phyloP scores from a whole-genome alignment of 2,113 vertebrate genomes.

The Anguilla japonica region DNA sequence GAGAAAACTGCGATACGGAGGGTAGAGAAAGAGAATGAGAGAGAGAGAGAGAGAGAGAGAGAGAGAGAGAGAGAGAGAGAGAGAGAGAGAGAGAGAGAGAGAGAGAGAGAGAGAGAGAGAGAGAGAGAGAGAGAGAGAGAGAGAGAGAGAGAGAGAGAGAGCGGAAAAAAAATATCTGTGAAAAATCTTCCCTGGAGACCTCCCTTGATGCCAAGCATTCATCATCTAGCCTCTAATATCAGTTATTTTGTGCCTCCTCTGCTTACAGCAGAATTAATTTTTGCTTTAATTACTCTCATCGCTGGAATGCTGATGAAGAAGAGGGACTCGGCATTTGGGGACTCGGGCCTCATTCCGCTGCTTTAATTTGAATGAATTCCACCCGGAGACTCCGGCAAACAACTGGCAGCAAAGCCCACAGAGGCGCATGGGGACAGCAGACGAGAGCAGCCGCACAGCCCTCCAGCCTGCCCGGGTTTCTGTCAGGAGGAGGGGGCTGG shows the following conservation, averaged over 20 bases:
- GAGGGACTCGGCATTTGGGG: constrained; percentile 90
- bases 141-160: constrained; percentile 14
- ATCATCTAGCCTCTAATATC: constrained; percentile 99
- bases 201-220: constrained; percentile 99
- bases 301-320: constrained; percentile 99
- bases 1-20: constrained; percentile 90
- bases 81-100: constrained; percentile 2
- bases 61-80: constrained; percentile 8
- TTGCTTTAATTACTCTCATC: constrained; percentile 99
- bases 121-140: constrained; percentile 1
- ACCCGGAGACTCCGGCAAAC: constrained; percentile 97
- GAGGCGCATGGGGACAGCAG: constrained; percentile 84
- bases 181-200: constrained; percentile 96
- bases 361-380: constrained; percentile 73
- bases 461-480: constrained; percentile 63
- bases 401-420: constrained; percentile 97
- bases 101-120: constrained; percentile 16
- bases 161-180: constrained; percentile 84
- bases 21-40: constrained; percentile 13
- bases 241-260: constrained; percentile 98
- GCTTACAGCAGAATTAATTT: constrained; percentile 99
- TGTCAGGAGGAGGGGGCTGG: neutral
- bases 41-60: constrained; percentile 14
- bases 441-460: constrained; percentile 76
- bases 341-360: constrained; percentile 97